phyloP scores from a whole-genome alignment of 1,140 invertebrate species.

The Zophobas morio region DNA sequence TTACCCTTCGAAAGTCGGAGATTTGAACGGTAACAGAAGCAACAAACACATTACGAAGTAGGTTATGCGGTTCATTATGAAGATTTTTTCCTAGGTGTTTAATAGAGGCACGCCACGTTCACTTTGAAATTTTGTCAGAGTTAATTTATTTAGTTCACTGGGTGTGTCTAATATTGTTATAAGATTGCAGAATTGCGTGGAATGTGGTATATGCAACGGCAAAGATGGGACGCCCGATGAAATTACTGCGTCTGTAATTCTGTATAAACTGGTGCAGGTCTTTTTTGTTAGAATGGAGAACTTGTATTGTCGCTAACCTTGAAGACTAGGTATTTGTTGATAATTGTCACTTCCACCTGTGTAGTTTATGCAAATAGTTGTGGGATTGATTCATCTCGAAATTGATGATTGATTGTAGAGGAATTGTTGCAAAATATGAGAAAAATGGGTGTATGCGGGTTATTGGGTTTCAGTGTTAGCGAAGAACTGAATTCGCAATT shows the following conservation, averaged over 20 bases:
- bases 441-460: conserved; percentile 9
- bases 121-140: neutral
- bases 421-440: neutral
- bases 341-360: conserved; percentile 30
- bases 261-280: conserved; percentile 18
- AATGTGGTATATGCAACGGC: neutral
- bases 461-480: conserved; percentile 21
- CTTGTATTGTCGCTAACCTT: conserved; percentile 22
- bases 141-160: neutral
- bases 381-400: neutral
- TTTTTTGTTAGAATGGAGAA: conserved; percentile 18
- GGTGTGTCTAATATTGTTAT: neutral
- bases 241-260: conserved; percentile 11
- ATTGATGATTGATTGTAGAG: conserved; percentile 3
- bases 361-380: neutral
- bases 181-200: neutral
- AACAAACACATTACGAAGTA: neutral
- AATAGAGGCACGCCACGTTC: neutral
- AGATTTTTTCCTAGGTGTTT: neutral
- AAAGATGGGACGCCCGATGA: neutral
- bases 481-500: conserved; percentile 26
- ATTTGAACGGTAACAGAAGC: neutral
- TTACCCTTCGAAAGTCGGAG: neutral
- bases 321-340: neutral
- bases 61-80: neutral